Evolutionary conservation across 2,797 vertebrate genomes (phyloP), one percentile per base, ranked within the genome.

Genomic region (Helostoma temminkii): DNA sequence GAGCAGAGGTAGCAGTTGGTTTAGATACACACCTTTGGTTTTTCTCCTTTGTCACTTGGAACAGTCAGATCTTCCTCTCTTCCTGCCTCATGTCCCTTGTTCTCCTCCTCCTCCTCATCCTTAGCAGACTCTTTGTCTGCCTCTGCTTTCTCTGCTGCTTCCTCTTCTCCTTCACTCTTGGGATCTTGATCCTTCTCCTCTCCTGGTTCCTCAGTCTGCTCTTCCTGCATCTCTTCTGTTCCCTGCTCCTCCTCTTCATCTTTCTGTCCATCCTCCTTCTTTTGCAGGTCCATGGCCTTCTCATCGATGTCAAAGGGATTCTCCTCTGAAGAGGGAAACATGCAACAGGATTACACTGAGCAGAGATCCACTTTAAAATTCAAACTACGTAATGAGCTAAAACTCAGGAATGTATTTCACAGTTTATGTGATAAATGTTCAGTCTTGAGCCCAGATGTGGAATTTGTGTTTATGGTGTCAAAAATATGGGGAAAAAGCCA

Each of bases 261-360:
- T n/a, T 77, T 60, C 21, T 82, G 48, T 32, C 49, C 60, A 0
- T 85, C 86, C 48, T 85, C 87, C 21, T 90, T 76, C 34, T 95
- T 93, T 21, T 93, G 92, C 54, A 87, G 70, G 50, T 94, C 93
- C 66, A 79, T 28, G 39, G 88, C 58, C 71, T 95, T 95, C 46
- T 97, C 95, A 52, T 95, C 93, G 25, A 97, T 93, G 78, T 97
- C 95, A 41, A 96, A 94, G 15, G 94, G 94, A 88, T 96, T 97
- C 49, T 96, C 94, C 71, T 93, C 96, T 96, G 82, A 72, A 48
- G 22, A 48, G 4, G 18, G 30, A 36, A 34, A 41, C 12, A 42
- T 1, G 8, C 14, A 21, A 50, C 3, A 30, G 16, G 26, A 6
- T 9, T 10, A 28, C 25, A 49, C 2, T 28, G 18, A 45, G n/a